A percentile compares a stretch with the other conserved stretches of the same genome.
phyloP scores from a whole-genome alignment of 2,113 vertebrate genomes.

The Garra rufa region DNA sequence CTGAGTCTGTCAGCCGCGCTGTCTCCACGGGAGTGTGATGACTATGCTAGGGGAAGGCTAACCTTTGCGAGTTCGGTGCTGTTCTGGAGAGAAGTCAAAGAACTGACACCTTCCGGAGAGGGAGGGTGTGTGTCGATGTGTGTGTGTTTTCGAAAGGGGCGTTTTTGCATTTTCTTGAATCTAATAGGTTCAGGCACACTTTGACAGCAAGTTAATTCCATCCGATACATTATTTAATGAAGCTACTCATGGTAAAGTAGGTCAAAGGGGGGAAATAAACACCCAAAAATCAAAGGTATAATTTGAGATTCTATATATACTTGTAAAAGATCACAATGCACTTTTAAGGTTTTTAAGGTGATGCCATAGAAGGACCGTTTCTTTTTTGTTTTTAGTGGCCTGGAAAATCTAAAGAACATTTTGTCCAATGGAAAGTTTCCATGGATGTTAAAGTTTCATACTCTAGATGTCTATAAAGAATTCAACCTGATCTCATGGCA shows the following conservation, averaged over 20 bases:
- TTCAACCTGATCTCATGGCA: too few relatives aligned
- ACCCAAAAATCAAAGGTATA: constrained; percentile 31
- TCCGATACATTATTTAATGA: constrained; percentile 53
- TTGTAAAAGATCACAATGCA: not conserved
- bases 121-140: not conserved
- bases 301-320: not conserved
- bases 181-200: constrained; percentile 43
- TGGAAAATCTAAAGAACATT: not conserved
- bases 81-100: constrained; percentile 46
- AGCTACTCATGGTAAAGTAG: constrained; percentile 59
- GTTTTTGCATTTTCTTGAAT: constrained; percentile 43
- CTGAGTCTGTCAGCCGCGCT: constrained; percentile 19
- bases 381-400: too few relatives aligned
- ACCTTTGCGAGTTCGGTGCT: constrained; percentile 49
- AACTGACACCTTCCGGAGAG: constrained; percentile 33
- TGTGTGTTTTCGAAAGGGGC: constrained; percentile 22
- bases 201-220: constrained; percentile 56
- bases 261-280: constrained; percentile 51
- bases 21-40: constrained; percentile 44
- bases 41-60: constrained; percentile 46
- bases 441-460: not conserved
- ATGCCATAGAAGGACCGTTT: not conserved
- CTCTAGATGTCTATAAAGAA: not conserved
- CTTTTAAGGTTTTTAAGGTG: not conserved
- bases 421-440: not conserved